Percentiles rank a stretch among this genome's conserved stretches.
phyloP scores from a whole-genome alignment of 2,797 vertebrate genomes.

The Sparidentex hasta region DNA sequence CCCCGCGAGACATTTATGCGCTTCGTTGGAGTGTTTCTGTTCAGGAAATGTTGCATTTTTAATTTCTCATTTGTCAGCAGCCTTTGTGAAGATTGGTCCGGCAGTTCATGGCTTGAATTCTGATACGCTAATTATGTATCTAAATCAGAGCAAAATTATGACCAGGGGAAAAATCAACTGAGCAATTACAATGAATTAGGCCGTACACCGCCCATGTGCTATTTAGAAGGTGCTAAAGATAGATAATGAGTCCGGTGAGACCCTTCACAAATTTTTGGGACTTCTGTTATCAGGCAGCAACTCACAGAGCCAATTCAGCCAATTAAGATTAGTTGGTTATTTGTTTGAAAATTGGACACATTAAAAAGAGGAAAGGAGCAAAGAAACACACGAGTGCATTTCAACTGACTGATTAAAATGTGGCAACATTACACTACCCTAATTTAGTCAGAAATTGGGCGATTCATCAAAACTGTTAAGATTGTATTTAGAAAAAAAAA shows the following conservation, averaged over 20 bases:
- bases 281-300: conserved; percentile 25
- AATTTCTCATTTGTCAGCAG: conserved; percentile 18
- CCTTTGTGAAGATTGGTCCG: conserved; percentile 17
- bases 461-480: not conserved
- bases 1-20: not conserved
- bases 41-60: conserved; percentile 17
- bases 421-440: not conserved
- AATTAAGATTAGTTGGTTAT: conserved; percentile 26
- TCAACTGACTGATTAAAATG: conserved; percentile 13
- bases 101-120: conserved; percentile 38
- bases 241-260: conserved; percentile 47
- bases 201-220: conserved; percentile 19
- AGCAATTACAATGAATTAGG: conserved; percentile 54
- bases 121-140: conserved; percentile 49
- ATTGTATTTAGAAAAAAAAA: not conserved
- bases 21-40: conserved; percentile 15
- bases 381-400: not conserved
- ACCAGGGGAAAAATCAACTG: conserved; percentile 39
- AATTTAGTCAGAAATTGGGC: not conserved
- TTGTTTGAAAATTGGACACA: conserved; percentile 22
- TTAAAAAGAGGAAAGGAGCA: conserved; percentile 16
- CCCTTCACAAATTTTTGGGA: conserved; percentile 27
- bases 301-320: conserved; percentile 27
- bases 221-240: conserved; percentile 41
- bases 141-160: conserved; percentile 47